Evolutionary conservation across 2,113 vertebrate genomes (phyloP).

Genomic region (Ageneiosus marmoratus): DNA sequence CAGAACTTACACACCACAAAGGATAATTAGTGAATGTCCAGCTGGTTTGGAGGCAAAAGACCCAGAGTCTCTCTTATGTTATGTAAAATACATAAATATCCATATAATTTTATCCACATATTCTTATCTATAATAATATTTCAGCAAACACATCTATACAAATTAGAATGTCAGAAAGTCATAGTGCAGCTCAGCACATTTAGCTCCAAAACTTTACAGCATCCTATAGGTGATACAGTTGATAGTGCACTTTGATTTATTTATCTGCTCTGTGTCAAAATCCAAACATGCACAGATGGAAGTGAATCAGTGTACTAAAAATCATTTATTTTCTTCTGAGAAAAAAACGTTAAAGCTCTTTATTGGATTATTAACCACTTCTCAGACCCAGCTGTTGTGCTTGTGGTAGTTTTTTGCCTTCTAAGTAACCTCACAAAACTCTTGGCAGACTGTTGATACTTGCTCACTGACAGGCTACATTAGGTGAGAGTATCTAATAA

Average conservation of each 20-base stretch:
- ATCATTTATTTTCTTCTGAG: background rate
- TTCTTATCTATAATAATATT: background rate
- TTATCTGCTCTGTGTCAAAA: background rate
- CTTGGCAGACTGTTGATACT: background rate
- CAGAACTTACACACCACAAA: background rate
- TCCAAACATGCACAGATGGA: background rate
- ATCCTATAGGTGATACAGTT: background rate
- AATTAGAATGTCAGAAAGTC: background rate
- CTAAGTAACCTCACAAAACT: background rate
- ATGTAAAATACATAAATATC: background rate
- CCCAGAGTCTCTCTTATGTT: background rate
- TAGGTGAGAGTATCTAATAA: too few species aligned
- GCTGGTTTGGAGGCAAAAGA: background rate
- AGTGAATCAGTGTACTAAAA: background rate
- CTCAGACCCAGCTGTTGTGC: background rate
- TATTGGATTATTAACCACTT: background rate
- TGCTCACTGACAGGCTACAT: background rate
- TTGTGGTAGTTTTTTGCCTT: background rate
- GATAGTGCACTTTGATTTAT: background rate
- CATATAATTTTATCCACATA: background rate
- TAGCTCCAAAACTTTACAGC: background rate
- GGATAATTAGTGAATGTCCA: background rate
- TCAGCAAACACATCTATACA: background rate
- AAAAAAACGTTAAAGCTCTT: background rate
- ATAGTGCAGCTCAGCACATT: background rate